Base-by-base conservation (phyloP, 2,888 invertebrate species). In the Megamerina dolium region DNA sequence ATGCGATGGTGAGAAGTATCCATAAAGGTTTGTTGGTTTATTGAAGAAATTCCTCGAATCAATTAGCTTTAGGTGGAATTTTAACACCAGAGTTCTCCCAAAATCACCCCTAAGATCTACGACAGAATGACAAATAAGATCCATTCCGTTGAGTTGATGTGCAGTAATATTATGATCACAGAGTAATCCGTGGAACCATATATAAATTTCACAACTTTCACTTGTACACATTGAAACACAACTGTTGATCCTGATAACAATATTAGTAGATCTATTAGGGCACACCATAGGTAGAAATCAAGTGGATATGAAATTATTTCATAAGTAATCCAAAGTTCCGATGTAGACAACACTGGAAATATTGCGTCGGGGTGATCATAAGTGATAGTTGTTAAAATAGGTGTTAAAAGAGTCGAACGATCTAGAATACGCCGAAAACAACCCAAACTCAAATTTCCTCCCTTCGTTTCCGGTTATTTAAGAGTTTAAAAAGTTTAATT, bases 241-340 rank as follows among this genome's bases (percentile, higher is more conserved):
- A 32, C 19, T 1, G 48, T 45, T 0, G 49, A 19, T 2, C 35
- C 9, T 8, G 50, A 26, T 1, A 50, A 13, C 2, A 31, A 9
- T 2, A 50, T 1, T 10, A 50, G 16, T 3, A 53, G 21, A 4
- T 27, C 5, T 1, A 50, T 14, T 18, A 54, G 33, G 1, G 47
- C n/a, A 4, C 36, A 35, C 59, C 59, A 59, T 18, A 56, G 53
- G 18, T 50, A 48, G 2, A 36, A 18, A 34, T 55, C 44, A 38
- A 58, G 57, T 2, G 58, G 58, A 46, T 52, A 58, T 2, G 48
- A 38, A 12, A 58, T 41, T 16, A 55, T 56, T 32, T 56, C 51
- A 13, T 51, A 53, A 5, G 57, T 48, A 9, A 50, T 41, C 53
- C 53, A 58, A 5, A 48, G 43, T 32, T 50, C 46, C 0, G 31